Conservation (phyloP, 2,888 invertebrate genomes). For the Ophraella communa region DNA sequence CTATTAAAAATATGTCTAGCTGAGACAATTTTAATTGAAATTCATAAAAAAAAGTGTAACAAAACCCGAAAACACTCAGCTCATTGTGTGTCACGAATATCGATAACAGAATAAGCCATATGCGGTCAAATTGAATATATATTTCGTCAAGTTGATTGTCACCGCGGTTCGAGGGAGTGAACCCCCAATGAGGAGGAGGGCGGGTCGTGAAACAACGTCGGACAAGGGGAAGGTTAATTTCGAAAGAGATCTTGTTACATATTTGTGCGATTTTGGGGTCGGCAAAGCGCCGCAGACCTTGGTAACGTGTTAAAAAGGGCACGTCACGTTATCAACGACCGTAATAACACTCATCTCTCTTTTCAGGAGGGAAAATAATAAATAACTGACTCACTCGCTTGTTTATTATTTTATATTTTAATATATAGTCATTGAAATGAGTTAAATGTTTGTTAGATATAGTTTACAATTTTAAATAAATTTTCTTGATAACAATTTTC, state of each 20-base stretch:
- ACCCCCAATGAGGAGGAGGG: constrained; percentile 1
- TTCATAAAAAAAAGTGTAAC: neutral
- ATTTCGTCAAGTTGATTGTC: constrained; percentile 39
- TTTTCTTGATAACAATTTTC: no score
- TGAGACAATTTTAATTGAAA: neutral
- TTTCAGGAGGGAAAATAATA: neutral
- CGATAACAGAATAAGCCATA: constrained; percentile 37
- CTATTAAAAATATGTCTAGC: neutral
- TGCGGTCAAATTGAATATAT: constrained; percentile 38
- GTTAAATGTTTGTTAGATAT: no score
- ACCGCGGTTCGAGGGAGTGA: constrained; percentile 32
- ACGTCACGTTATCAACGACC: constrained; percentile 35
- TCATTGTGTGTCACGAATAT: constrained; percentile 31
- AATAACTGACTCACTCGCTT: neutral
- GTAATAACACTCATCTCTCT: constrained; percentile 22
- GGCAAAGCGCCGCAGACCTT: constrained; percentile 32
- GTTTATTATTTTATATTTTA: neutral
- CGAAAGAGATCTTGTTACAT: constrained; percentile 42
- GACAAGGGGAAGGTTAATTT: constrained; percentile 45
- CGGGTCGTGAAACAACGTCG: constrained; percentile 30
- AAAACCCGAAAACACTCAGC: neutral
- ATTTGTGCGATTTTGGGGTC: constrained; percentile 40
- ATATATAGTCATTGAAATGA: neutral
- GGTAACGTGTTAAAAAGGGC: constrained; percentile 40
- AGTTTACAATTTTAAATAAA: no score